Conservation (phyloP, 2,113 vertebrate species). For the Arizona elegans region DNA sequence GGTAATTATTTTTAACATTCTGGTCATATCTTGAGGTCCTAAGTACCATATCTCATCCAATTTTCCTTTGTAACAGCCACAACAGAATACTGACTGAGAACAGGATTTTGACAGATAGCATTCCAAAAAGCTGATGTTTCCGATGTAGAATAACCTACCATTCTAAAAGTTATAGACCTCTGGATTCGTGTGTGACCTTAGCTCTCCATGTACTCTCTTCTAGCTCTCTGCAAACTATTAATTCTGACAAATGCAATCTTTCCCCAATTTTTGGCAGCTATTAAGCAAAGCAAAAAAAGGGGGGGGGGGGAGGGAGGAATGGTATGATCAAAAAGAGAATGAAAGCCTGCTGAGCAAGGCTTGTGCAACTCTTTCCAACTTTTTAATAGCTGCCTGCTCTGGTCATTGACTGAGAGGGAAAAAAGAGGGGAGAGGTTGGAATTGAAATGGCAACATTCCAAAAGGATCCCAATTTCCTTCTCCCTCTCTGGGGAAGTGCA, state of each 20-base stretch:
- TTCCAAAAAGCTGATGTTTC: background rate
- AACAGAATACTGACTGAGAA: background rate
- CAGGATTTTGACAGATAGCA: background rate
- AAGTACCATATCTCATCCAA: background rate
- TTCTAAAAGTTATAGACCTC: background rate
- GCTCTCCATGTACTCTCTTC: background rate
- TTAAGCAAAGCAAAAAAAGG: background rate
- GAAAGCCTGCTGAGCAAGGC: background rate
- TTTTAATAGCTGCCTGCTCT: background rate
- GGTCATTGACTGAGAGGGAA: background rate
- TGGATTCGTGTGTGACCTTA: background rate
- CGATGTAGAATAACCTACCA: background rate
- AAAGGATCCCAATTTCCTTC: background rate
- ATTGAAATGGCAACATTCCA: background rate
- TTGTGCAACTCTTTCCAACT: background rate
- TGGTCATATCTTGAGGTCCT: background rate
- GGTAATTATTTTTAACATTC: background rate
- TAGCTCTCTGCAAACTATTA: background rate
- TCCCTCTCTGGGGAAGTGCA: background rate
- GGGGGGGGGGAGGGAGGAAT: background rate
- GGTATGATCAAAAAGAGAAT: background rate
- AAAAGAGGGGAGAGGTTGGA: background rate
- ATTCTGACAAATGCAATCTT: background rate
- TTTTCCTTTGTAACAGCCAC: background rate
- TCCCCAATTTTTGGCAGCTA: background rate